A percentile compares a stretch with the other conserved stretches of the same genome.
Evolutionary conservation across 1,140 invertebrate genomes (phyloP).

Genomic region (Thaumatotibia leucotreta): DNA sequence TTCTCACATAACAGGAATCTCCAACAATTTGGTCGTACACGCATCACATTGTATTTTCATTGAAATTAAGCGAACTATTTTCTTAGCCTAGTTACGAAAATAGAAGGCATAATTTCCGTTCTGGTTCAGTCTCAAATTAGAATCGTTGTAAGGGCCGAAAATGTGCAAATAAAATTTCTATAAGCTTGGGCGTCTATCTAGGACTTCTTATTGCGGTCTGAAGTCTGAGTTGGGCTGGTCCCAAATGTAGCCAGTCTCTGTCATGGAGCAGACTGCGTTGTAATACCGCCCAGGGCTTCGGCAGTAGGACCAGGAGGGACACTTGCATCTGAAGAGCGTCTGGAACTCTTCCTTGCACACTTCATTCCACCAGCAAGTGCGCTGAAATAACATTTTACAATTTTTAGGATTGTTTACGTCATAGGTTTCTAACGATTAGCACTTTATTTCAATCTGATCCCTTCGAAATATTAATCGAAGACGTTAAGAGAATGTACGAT

Average conservation of each 20-base stretch:
- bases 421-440: not conserved
- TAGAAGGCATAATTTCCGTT: conserved; percentile 67
- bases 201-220: conserved; percentile 50
- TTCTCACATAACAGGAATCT: conserved; percentile 44
- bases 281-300: conserved; percentile 92
- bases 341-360: conserved; percentile 95
- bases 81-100: conserved; percentile 63
- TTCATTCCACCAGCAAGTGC: conserved; percentile 95
- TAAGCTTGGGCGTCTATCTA: not conserved
- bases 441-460: not conserved
- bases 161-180: not conserved
- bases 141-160: conserved; percentile 38
- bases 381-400: conserved; percentile 74
- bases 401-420: not conserved
- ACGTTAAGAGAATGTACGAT: not conserved
- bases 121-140: conserved; percentile 64
- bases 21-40: conserved; percentile 46
- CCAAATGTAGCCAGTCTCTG: conserved; percentile 93
- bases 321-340: conserved; percentile 89
- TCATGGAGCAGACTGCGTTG: conserved; percentile 93
- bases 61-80: conserved; percentile 21
- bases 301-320: conserved; percentile 91
- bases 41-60: conserved; percentile 19
- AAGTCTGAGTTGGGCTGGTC: conserved; percentile 83
- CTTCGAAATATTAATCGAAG: not conserved